These are phyloP conservation scores for Lithophane leautieri DNA, from an alignment of 2,888 invertebrate species.

Conservation along the genomic window DNA sequence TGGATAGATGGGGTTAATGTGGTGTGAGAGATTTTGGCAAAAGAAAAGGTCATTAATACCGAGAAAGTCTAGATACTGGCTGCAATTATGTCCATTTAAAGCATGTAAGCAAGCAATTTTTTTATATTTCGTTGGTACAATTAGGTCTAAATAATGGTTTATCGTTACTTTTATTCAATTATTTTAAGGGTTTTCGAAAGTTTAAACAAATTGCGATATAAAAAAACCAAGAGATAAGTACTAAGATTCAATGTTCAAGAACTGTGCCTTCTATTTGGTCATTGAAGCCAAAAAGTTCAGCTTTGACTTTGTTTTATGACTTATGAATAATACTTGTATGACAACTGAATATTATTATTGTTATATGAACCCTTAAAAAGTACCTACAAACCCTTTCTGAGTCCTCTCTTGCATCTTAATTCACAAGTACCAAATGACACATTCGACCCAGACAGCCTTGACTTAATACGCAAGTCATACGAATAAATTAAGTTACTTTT, in stretches of 20 bases:
- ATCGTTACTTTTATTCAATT: not conserved
- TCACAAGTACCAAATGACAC: slow-evolving; percentile 29
- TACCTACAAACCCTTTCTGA: slow-evolving; percentile 8
- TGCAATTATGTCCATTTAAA: not conserved
- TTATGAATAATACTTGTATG: slow-evolving; percentile 1
- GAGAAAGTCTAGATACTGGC: not conserved
- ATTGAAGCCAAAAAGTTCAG: not conserved
- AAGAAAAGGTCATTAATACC: slow-evolving; percentile 13
- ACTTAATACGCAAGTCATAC: slow-evolving; percentile 49
- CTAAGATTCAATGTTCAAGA: not conserved
- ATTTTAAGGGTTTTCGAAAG: not conserved
- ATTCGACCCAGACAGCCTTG: slow-evolving; percentile 57
- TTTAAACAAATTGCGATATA: too few species aligned
- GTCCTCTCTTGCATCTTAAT: slow-evolving; percentile 11
- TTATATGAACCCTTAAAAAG: not conserved
- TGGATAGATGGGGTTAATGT: slow-evolving; percentile 25
- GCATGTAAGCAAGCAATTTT: not conserved
- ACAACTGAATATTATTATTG: not conserved
- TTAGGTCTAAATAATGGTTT: not conserved
- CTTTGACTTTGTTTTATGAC: not conserved
- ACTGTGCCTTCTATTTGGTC: not conserved
- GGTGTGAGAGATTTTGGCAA: slow-evolving; percentile 20
- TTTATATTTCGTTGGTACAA: not conserved
- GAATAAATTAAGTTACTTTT: slow-evolving; percentile 40
- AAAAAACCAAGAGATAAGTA: too few species aligned